Evolutionary conservation across 2,888 invertebrate species (phyloP).

Genomic region (Scaptodrosophila latifasciaeformis): DNA sequence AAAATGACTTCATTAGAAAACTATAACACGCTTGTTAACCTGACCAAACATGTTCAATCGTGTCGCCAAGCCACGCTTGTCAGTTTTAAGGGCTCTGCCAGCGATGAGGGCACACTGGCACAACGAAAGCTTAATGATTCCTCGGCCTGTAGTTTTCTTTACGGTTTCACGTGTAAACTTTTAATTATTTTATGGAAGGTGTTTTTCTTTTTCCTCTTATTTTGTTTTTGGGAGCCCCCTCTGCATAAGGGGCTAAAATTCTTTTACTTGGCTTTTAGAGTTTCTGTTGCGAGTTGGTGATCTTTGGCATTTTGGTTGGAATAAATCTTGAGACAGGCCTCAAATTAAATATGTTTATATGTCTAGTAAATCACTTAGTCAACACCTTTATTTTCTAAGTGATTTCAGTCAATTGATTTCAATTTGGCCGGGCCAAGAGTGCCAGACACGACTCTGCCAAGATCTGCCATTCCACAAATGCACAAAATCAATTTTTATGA

Average conservation of each 20-base stretch:
- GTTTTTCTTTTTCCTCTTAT: not conserved
- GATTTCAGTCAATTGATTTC: conserved; percentile 51
- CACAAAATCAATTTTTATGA: conserved; percentile 60
- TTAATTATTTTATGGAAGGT: too few species aligned
- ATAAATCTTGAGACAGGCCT: conserved; percentile 41
- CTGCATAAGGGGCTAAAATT: not conserved
- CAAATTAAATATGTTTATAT: conserved; percentile 62
- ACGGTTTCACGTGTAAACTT: too few species aligned
- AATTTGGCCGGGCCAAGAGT: conserved; percentile 51
- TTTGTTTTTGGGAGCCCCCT: not conserved
- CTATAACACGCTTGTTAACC: conserved; percentile 64
- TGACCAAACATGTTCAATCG: conserved; percentile 22
- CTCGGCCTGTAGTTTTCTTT: too few species aligned
- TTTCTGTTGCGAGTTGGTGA: not conserved
- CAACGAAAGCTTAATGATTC: too few species aligned
- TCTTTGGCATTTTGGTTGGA: conserved; percentile 13
- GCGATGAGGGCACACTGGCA: too few species aligned
- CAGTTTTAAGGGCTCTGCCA: too few species aligned
- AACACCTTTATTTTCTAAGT: conserved; percentile 40
- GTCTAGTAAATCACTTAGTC: conserved; percentile 61
- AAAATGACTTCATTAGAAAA: conserved; percentile 67
- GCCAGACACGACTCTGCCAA: conserved; percentile 38
- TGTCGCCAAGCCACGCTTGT: not conserved
- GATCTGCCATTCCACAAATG: too few species aligned
- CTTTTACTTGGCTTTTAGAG: conserved; percentile 25